Evolutionary conservation across 1,140 invertebrate species (phyloP).

Genomic region (Heliconius hermathena): DNA sequence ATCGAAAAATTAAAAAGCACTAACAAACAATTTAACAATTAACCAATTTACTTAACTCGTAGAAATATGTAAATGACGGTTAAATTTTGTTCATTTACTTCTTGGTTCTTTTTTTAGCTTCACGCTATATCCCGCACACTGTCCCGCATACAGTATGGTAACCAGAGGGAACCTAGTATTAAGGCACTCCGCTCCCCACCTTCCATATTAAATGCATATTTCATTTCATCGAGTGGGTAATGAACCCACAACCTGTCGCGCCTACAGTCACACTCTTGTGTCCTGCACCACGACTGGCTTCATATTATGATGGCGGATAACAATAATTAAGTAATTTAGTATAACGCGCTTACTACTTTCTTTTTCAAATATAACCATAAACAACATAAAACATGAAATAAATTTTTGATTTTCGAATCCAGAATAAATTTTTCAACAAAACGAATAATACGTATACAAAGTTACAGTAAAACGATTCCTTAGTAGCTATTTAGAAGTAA

Average conservation of each 20-base stretch:
- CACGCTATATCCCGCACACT: no score
- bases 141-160: no score
- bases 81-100: no score
- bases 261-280: no score
- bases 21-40: conserved; percentile 27
- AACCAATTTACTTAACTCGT: conserved; percentile 21
- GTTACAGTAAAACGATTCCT: conserved; percentile 33
- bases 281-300: no score
- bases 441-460: conserved; percentile 22
- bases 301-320: not conserved
- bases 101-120: no score
- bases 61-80: not conserved
- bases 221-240: no score
- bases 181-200: no score
- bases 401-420: not conserved
- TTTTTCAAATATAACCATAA: not conserved
- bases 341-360: not conserved
- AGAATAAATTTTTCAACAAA: not conserved
- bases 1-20: conserved; percentile 45
- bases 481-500: conserved; percentile 33
- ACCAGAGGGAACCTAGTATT: no score
- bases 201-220: no score
- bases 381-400: not conserved
- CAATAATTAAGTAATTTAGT: no score
- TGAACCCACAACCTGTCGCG: no score